Base-by-base conservation (phyloP, 1,140 invertebrate species). In the Samia ricini region DNA sequence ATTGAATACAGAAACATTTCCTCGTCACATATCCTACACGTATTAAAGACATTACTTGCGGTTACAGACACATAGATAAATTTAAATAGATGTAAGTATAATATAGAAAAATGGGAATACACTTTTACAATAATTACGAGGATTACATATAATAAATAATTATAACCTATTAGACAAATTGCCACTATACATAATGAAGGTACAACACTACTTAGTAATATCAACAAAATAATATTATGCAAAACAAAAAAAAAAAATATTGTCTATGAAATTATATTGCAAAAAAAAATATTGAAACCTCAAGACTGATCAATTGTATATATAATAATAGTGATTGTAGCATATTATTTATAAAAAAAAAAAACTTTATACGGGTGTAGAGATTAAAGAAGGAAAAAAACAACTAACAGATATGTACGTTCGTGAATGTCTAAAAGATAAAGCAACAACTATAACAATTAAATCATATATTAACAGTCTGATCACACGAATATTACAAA, bases 391-490 rank as follows among this genome's bases (percentile, higher is more conserved):
- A 42, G n/a, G n/a, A 65, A 52, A 22, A 22, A 77, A 78, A 72
- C 55, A 74, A 57, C 74, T 83, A 85, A 77, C 66, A 80, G 80
- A 89, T 86, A 89, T 85, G 84, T 88, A 42, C n/a, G 33, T 42
- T 42, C 33, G n/a, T 71, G 73, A 73, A 73, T 64, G 69, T 81
- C 71, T 78, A 79, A 63, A 8, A 36, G 65, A 86, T 83, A 82
- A 85, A 87, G 79, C 81, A 87, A 87, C 85, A 87, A 87, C 71
- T 83, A 79, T 74, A 89, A 89, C 87, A 89, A 88, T 82, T 85
- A 88, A 89, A 88, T 79, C 85, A 89, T 89, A 89, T 68, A 74
- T 67, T 86, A 89, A 89, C 87, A 89, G 85, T 88, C 85, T 89
- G 84, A 88, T 85, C 85, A 89, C 85, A 85, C 87, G 76, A 87